A percentile compares a stretch with the other conserved stretches of the same genome.
These are phyloP conservation scores for Acleris literana DNA, from an alignment of 2,888 invertebrate genomes.

Conservation along the genomic window DNA sequence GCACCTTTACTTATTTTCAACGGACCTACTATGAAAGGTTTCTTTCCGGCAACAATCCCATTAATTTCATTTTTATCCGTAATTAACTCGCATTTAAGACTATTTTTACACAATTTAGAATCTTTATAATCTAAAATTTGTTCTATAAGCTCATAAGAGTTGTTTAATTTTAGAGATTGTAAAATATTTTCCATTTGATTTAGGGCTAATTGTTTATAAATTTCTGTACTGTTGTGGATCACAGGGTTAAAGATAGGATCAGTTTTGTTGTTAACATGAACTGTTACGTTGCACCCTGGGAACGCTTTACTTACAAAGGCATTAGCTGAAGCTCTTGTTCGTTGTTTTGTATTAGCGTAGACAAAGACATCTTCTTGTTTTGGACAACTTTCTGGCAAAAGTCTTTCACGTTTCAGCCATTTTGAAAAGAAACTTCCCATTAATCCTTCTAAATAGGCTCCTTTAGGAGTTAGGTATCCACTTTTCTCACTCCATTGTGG, in stretches of 20 bases:
- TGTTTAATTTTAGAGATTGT: conserved; percentile 54
- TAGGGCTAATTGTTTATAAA: conserved; percentile 53
- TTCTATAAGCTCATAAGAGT: conserved; percentile 55
- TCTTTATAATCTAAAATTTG: conserved; percentile 63
- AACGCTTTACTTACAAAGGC: conserved; percentile 65
- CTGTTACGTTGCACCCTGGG: conserved; percentile 60
- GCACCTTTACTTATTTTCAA: conserved; percentile 69
- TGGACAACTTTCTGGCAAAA: conserved; percentile 56
- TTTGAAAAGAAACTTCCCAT: conserved; percentile 61
- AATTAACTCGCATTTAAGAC: conserved; percentile 60
- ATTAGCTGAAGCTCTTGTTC: conserved; percentile 64
- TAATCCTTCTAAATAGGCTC: conserved; percentile 61
- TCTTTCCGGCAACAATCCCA: conserved; percentile 50
- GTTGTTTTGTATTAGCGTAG: conserved; percentile 66
- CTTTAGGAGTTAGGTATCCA: conserved; percentile 66
- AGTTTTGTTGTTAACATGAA: conserved; percentile 53
- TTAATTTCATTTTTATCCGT: conserved; percentile 54
- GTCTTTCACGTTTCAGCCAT: conserved; percentile 55
- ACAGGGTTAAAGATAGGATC: conserved; percentile 68
- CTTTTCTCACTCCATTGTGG: conserved; percentile 61
- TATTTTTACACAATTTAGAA: conserved; percentile 58
- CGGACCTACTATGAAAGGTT: conserved; percentile 65
- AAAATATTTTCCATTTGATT: conserved; percentile 58
- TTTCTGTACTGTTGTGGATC: conserved; percentile 60
- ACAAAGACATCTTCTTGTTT: conserved; percentile 59